Base-by-base conservation (phyloP, 2,888 invertebrate genomes). In the Adineta ricciae region DNA sequence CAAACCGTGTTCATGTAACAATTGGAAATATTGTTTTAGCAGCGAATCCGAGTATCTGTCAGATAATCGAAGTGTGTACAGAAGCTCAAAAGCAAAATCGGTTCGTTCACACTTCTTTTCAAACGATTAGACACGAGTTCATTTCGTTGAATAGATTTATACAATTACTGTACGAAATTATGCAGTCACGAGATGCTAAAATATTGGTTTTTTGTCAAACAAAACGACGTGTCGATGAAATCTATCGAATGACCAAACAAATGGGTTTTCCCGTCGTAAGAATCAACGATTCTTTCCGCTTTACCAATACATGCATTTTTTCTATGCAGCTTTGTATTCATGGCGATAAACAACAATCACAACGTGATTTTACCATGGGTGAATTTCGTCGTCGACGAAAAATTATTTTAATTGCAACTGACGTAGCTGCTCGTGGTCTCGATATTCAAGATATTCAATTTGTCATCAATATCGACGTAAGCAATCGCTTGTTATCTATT, bases 401-500 rank as follows among this genome's bases (percentile, higher is more conserved):
- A 1, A 94, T 95, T 85, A 95, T 97, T 88, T 91, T 97, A 87
- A 94, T 97, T 84, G 97, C 97, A 1, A 97, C 97, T 19, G 97
- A 97, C 92, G 97, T 97, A 41, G 97, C 97, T 83, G 96, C 97
- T 0, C 93, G 95, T 88, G 95, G 95, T 86, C 91, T 93, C 97
- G 97, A 98, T 93, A 93, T 98, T 50, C 96, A 96, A 90, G 97
- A 98, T 90, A 95, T 98, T 85, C 96, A 97, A 91, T 96, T 94
- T 92, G 97, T 98, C 64, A 95, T 98, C 88, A 98, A 98, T 91
- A 97, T 94, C 90, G 98, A 98, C 91, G 64, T 36, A 64, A 16
- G 64, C 16, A 5, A 64, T 64, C 46, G 11, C 5, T 46, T 46
- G 46, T 46, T 46, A 46, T 46, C 11, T 11, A 46, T 46, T 8